Percentiles rank a stretch among this genome's conserved stretches.
Evolutionary conservation across 2,113 vertebrate genomes (phyloP).

Genomic region (Geococcyx californianus): DNA sequence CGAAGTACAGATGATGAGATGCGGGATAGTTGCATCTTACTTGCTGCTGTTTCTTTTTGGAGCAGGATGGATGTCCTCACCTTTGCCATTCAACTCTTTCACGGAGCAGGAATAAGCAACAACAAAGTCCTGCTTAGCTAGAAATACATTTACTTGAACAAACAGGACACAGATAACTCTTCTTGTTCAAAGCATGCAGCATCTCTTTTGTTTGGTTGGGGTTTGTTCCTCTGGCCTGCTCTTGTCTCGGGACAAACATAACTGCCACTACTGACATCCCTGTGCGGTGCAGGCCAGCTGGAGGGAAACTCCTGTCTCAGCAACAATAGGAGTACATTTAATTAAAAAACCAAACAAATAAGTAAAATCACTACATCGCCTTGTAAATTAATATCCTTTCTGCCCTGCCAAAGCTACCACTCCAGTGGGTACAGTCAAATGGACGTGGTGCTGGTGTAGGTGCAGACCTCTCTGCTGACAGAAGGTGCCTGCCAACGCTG

Average conservation of each 20-base stretch:
- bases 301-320: background rate
- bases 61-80: background rate
- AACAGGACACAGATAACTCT: background rate
- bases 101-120: background rate
- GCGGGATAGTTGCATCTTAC: accelerated
- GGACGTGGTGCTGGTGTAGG: background rate
- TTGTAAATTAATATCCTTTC: background rate
- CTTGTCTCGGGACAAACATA: background rate
- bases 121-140: background rate
- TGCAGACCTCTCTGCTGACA: background rate
- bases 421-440: background rate
- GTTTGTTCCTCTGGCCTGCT: background rate
- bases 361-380: background rate
- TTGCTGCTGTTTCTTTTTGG: accelerated
- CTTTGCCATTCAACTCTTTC: background rate
- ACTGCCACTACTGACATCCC: background rate
- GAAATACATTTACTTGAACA: background rate
- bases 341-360: background rate
- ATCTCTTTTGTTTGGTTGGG: too few relatives aligned
- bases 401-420: accelerated
- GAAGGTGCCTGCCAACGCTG: background rate
- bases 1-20: background rate
- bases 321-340: background rate
- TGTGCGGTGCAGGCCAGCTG: background rate
- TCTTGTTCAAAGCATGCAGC: background rate